These are phyloP conservation scores for Clupea harengus DNA, from an alignment of 2,113 vertebrate species.

Conservation along the genomic window DNA sequence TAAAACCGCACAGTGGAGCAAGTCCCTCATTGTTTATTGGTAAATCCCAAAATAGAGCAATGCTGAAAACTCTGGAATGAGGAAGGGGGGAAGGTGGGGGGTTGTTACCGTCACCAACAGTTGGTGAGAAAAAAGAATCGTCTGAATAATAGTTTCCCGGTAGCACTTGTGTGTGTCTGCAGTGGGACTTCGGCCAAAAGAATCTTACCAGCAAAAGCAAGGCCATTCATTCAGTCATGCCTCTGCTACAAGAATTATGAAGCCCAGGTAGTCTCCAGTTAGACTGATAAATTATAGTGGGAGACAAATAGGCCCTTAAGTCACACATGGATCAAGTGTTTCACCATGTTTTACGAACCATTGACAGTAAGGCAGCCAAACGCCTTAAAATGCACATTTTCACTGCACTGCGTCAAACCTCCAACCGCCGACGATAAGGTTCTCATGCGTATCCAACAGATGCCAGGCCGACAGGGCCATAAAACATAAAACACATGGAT, in stretches of 20 bases:
- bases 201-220: constrained; percentile 8
- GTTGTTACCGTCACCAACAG: constrained; percentile 26
- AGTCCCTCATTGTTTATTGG: constrained; percentile 48
- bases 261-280: neutral
- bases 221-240: neutral
- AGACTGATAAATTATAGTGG: neutral
- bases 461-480: neutral
- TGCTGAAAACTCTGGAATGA: constrained; percentile 45
- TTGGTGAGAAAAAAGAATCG: constrained; percentile 44
- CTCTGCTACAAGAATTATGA: neutral
- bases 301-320: neutral
- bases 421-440: neutral
- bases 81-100: constrained; percentile 9
- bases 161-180: neutral
- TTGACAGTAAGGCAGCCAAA: neutral
- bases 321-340: neutral
- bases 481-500: neutral
- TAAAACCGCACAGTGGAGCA: constrained; percentile 33
- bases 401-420: neutral
- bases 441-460: neutral
- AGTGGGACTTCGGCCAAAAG: neutral
- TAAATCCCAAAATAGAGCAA: constrained; percentile 51
- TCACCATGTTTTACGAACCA: neutral
- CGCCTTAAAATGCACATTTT: neutral
- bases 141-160: constrained; percentile 12